These are phyloP conservation scores for Cirrhinus mrigala DNA, from an alignment of 2,797 vertebrate genomes.

Conservation along the genomic window DNA sequence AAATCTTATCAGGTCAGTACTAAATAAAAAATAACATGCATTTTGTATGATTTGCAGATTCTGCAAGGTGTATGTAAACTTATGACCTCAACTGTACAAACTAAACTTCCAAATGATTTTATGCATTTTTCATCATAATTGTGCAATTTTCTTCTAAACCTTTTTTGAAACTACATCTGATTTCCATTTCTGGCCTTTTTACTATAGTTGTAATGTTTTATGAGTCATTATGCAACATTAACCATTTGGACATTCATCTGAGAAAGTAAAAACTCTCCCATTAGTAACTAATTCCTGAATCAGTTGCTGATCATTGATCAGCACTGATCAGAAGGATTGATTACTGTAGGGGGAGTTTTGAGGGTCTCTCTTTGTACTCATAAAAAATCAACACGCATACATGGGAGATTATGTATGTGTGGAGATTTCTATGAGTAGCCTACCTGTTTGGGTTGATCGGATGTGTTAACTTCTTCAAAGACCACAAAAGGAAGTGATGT, in stretches of 20 bases:
- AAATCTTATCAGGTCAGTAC: too few species aligned
- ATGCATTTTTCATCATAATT: background rate
- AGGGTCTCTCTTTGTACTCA: conserved; percentile 29
- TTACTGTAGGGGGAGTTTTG: conserved; percentile 46
- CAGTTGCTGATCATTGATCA: background rate
- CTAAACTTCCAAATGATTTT: conserved; percentile 4
- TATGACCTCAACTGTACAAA: background rate
- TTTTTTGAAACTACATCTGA: conserved; percentile 6
- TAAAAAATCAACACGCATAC: conserved; percentile 53
- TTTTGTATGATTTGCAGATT: too few species aligned
- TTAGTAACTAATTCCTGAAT: conserved; percentile 41
- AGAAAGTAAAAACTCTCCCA: conserved; percentile 77
- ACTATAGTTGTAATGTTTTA: background rate
- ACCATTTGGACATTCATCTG: conserved; percentile 70
- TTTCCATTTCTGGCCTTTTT: background rate
- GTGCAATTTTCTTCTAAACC: background rate
- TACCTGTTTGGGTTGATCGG: background rate
- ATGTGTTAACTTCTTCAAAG: conserved; percentile 16
- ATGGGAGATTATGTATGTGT: conserved; percentile 49
- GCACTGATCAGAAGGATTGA: conserved; percentile 13
- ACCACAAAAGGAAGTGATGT: conserved; percentile 71
- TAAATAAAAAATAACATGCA: too few species aligned
- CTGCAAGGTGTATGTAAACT: too few species aligned
- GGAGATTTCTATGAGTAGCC: conserved; percentile 32
- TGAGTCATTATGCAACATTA: conserved; percentile 66